Base-by-base conservation (phyloP, 2,888 invertebrate genomes). In the Tromatobia lineatoria region DNA sequence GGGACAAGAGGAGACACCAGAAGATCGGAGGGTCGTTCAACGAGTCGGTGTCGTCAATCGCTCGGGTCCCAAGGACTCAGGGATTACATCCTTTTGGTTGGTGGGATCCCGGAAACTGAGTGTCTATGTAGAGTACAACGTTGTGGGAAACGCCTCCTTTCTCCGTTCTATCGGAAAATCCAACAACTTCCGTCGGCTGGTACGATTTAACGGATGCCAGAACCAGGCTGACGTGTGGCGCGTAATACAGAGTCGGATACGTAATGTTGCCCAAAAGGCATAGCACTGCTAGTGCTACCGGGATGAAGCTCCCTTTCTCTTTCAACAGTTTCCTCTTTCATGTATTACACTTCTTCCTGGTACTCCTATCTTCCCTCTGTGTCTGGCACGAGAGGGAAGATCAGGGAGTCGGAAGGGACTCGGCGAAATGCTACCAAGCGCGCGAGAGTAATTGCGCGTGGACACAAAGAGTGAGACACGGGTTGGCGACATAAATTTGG, bases 401-500 rank as follows among this genome's bases (percentile, higher is more conserved):
- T 61, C 47, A n/a, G 47, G 38, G 13, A 67, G 47, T 34, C 38
- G 38, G 13, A 38, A 67, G 74, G 29, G 18, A 52, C 64, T 50
- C 45, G 75, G 18, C 15, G 57, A 67, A 64, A 64, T 18, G 76
- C 69, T 54, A 52, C 67, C 71, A 64, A 52, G n/a, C 61, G 74
- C 73, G 80, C 61, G 85, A 83, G 85, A 86, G 84, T 83, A 88
- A 88, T 88, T 86, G 85, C 77, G 52, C 74, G 73, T 13, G 25
- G 52, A 61, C 78, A 67, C 77, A 86, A 82, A 85, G 38, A 47
- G 61, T 75, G 38, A 82, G 78, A 74, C 54, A 38, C 34, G 57
- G 73, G 57, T 57, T 29, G 54, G 52, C 47, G 59, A 85, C 59
- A 89, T 90, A 89, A 90, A 90, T 90, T 86, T 54, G 77, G 15